A percentile compares a stretch with the other conserved stretches of the same genome.
Evolutionary conservation across 2,113 vertebrate species (phyloP).

Genomic region (Xyliphius kryptos): DNA sequence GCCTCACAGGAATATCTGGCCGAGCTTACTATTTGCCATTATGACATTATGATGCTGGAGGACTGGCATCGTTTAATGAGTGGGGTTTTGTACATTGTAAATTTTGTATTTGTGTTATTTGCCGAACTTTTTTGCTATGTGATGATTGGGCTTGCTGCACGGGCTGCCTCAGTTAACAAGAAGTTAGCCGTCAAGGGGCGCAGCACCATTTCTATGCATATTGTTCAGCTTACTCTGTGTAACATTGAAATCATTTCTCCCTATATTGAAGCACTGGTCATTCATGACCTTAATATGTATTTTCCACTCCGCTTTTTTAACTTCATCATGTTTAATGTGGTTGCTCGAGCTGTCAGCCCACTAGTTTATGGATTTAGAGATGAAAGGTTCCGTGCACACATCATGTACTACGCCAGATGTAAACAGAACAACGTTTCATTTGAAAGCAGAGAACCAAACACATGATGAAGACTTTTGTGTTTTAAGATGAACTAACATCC

Average conservation of each 20-base stretch:
- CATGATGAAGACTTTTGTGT: background rate
- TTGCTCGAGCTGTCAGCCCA: constrained; percentile 43
- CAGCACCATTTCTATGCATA: constrained; percentile 45
- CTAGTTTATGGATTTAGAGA: constrained; percentile 48
- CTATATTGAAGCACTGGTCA: constrained; percentile 31
- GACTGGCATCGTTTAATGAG: constrained; percentile 3
- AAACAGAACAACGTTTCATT: constrained; percentile 22
- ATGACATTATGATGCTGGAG: constrained; percentile 29
- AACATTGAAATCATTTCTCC: constrained; percentile 27
- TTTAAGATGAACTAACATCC: too few species aligned
- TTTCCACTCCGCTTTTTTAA: constrained; percentile 27
- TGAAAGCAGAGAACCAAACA: constrained; percentile 4
- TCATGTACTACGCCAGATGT: constrained; percentile 32
- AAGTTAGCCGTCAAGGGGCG: constrained; percentile 40
- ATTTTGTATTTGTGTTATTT: constrained; percentile 9
- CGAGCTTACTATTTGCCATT: constrained; percentile 18
- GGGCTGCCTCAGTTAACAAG: constrained; percentile 30
- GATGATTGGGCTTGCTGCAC: constrained; percentile 38
- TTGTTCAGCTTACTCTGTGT: constrained; percentile 45
- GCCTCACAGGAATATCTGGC: constrained; percentile 26
- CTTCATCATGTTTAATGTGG: constrained; percentile 42
- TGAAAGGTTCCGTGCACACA: constrained; percentile 31
- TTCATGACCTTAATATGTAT: constrained; percentile 21
- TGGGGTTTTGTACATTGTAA: constrained; percentile 2
- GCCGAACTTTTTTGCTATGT: constrained; percentile 32